Evolutionary conservation across 1,140 invertebrate species (phyloP), one percentile per base, ranked within the genome.

Genomic region (Cydia splendana): DNA sequence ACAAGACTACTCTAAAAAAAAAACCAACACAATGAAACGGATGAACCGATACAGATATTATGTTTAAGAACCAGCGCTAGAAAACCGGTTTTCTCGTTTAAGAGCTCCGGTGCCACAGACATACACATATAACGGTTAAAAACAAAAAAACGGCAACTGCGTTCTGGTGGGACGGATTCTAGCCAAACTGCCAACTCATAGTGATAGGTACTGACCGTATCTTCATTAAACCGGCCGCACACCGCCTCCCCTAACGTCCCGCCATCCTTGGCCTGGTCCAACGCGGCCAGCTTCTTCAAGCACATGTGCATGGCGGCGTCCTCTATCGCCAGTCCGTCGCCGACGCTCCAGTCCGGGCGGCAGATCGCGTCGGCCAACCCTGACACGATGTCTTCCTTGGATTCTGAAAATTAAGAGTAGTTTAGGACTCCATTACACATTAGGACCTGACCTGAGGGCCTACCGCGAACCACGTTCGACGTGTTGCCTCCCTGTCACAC

Each of bases 221-320:
- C 87, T 76, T 86, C 81, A 34, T 84, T 82, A 28, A 94, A 81
- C 30, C 86, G 76, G 48, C 88, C 80, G 76, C 79, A 77, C 9
- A 93, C 75, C 15, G 84, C 85, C 75, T 90, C 84, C 4, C 93
- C 93, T 1, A 94, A 81, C 4, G 89, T 91, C 15, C 71, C 65
- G 2, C 88, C 83, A 1, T 80, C 38, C 7, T 81, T 84, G 18
- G 85, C 88, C 80, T 93, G 91, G 77, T 98, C 96, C 75, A 95
- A 89, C 74, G 95, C 93, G 18, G 97, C 95, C 15, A 98, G 90
- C 90, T 97, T 97, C 82, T 98, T 98, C 3, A 98, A 86, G 48
- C 95, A 95, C 94, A 96, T 95, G 88, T 98, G 97, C 76, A 97
- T 93, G 13, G 96, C 97, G 0, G 96, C 89, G 89, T 98, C 95